Base-by-base conservation (phyloP, 1,140 invertebrate species). In the Anthonomus grandis region DNA sequence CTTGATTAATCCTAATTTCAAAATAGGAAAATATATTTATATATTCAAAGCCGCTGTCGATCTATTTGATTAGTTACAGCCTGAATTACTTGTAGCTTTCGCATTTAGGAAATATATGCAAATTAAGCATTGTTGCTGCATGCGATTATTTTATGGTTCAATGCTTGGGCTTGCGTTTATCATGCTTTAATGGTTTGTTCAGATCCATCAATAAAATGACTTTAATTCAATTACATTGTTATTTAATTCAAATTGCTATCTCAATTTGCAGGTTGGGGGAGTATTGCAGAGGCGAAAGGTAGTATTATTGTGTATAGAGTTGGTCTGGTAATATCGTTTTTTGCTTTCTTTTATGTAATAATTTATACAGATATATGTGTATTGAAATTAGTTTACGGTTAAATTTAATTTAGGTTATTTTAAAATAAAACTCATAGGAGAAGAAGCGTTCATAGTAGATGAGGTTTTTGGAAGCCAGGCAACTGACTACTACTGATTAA, bases 61-160 rank as follows among this genome's bases (percentile, higher is more conserved):
- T 37, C 17, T 13, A 27, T 27, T 24, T 17, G 24, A 27, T 24
- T 47, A 47, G 45, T 47, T 24, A 47, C 9, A 25, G 22, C 42
- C 19, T 45, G 3, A 13, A 19, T 22, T 50, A 50, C 31, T 38
- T 50, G 47, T 50, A 50, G 47, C 27, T 25, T 27, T 15, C 23
- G 45, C 45, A 13, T 25, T 47, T 47, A 17, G 22, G 4, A 4
- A 18, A 18, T n/a, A n/a, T 47, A 47, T 47, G 45, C 25, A 47
- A 47, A 47, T 47, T 37, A 17, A 41, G 36, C 15, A 53, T 44
- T 44, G 39, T 53, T 44, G 12, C n/a, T 53, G 50, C 50, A 53
- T 53, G 50, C 38, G 8, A 44, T 42, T 53, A 25, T 31, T 34
- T 39, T 27, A 50, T 19, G 19, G 34, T 50, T 38, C 31, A 24